Percentiles rank a stretch among this genome's conserved stretches.
These are phyloP conservation scores for Grammomys surdaster DNA, from an alignment of 2,113 vertebrate genomes.

Conservation along the genomic window DNA sequence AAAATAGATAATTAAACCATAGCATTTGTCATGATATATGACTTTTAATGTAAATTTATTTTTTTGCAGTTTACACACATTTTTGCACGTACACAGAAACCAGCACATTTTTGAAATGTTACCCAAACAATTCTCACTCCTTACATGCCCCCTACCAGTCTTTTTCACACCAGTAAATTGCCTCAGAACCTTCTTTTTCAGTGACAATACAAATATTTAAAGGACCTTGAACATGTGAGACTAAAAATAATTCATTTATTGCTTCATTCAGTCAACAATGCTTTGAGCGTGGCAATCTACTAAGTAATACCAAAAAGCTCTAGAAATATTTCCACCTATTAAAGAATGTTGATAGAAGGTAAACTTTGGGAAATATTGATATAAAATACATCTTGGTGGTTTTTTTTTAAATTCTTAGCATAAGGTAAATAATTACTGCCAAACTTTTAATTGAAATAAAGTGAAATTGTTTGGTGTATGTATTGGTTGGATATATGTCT, in stretches of 20 bases:
- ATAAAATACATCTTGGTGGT: constrained; percentile 1
- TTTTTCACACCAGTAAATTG: background rate
- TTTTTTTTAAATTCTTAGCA: background rate
- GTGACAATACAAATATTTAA: constrained; percentile 30
- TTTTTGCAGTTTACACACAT: background rate
- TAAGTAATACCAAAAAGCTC: background rate
- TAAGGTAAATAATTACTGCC: background rate
- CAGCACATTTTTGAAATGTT: background rate
- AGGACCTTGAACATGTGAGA: background rate
- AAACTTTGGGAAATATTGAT: background rate
- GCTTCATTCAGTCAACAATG: constrained; percentile 16
- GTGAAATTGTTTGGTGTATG: background rate
- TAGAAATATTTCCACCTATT: background rate
- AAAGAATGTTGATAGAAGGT: background rate
- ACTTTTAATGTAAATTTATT: background rate
- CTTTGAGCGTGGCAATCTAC: background rate
- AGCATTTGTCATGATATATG: background rate
- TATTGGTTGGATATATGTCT: background rate
- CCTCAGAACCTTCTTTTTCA: background rate
- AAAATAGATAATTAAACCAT: background rate
- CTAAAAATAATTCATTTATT: constrained; percentile 1
- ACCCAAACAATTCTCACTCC: background rate
- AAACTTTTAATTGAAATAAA: background rate
- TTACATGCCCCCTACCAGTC: background rate
- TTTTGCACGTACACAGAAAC: background rate